Conservation (phyloP, 2,113 vertebrate genomes). For the Microtus montanus region DNA sequence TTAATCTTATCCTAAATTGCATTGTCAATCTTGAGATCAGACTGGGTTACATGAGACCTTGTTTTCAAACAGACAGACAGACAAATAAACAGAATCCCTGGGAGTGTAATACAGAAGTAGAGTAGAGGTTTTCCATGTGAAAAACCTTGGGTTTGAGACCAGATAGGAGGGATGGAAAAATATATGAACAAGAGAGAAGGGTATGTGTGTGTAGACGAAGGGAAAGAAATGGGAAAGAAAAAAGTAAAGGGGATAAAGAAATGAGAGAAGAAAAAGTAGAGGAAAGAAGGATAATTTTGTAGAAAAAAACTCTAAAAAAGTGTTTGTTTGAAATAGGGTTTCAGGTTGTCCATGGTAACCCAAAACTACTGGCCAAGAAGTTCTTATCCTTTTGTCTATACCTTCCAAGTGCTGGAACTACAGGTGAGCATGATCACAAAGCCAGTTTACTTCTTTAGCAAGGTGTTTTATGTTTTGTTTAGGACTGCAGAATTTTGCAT, state of each 20-base stretch:
- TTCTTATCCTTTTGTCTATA: background rate
- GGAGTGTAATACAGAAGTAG: background rate
- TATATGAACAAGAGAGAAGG: background rate
- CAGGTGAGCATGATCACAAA: background rate
- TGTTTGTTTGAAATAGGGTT: background rate
- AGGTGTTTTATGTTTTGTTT: background rate
- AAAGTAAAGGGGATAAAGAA: background rate
- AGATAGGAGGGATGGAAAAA: background rate
- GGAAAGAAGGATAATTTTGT: background rate
- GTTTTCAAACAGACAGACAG: background rate
- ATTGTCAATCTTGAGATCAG: background rate
- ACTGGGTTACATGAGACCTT: background rate
- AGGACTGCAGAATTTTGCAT: background rate
- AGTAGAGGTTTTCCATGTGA: no score
- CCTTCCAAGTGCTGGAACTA: background rate
- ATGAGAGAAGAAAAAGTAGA: background rate
- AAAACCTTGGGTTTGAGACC: background rate
- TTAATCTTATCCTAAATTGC: background rate
- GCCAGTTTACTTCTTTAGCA: background rate
- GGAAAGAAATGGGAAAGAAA: background rate
- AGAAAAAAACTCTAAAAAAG: background rate
- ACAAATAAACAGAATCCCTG: background rate
- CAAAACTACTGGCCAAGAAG: background rate
- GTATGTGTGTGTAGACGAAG: no score
- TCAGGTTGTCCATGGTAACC: background rate